Base-by-base conservation (phyloP, 2,888 invertebrate genomes). In the Drosophila paranaensis region DNA sequence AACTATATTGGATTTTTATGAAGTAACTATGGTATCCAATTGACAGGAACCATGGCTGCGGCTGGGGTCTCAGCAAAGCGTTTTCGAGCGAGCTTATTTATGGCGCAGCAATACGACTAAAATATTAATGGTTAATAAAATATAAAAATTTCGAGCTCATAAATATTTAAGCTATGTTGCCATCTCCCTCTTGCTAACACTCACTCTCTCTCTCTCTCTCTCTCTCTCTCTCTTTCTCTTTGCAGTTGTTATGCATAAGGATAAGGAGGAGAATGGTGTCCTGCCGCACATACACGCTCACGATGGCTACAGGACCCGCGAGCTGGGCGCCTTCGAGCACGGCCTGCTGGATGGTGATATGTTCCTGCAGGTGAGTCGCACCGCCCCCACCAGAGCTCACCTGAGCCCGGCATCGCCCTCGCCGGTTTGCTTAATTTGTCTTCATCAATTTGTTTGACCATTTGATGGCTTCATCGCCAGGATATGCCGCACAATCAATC, bases 221-320 rank as follows among this genome's bases (percentile, higher is more conserved):
- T 37, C n/a, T 56, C 13, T 60, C 20, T 62, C 27, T 71, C 43
- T 71, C n/a, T 53, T 3, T 73, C 33, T 93, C 93, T 96, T 96
- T 89, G 0, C 95, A 97, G 97, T 97, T 93, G 97, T 97, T 91
- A 97, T 98, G 97, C 97, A 97, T 95, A 97, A 97, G 94, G 97
- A 97, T 91, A 97, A 97, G 92, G 97, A 97, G 92, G 97, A 97
- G 89, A 97, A 97, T 74, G 94, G 94, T 82, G 94, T 96, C 77
- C 93, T 95, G 90, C 92, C 93, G 67, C 96, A 96, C 91, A 95
- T 94, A 56, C 95, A 94, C 90, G 92, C 94, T 75, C 93, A 95
- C 73, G 95, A 95, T 82, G 92, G 93, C 81, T 93, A 93, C 93
- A 94, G 96, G 83, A 94, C 95, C 81, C 93, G 96, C 90, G 96